Evolutionary conservation across 2,888 invertebrate genomes (phyloP), one percentile per base, ranked within the genome.

Genomic region (Amiota communis): DNA sequence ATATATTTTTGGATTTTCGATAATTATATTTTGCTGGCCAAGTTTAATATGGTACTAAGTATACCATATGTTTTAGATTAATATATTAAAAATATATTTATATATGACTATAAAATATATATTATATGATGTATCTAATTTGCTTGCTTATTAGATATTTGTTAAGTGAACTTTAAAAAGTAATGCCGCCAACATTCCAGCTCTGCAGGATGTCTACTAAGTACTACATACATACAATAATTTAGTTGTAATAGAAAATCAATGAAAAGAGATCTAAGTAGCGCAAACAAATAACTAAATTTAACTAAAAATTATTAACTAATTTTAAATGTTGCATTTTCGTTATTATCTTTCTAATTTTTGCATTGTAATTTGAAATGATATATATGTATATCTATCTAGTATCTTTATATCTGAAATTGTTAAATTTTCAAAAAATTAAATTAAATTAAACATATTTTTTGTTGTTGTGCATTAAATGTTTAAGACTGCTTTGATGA

Each of bases 401-500:
- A 23, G 23, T 23, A 23, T 23, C 23, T 23, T 23, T 23, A 23
- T 23, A 23, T 23, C 23, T 36, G 48, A 49, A 13, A 49, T 65
- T 47, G 15, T 65, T 63, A 36, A 36, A 9, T 23, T 23, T 23
- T 36, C 36, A 6, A 36, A 23, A 68, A 53, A 49, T n/a, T 59
- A 47, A 46, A 20, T 46, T 49, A 17, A 70, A 57, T 65, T 76
- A 53, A 74, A 72, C 73, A 72, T 73, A 71, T 71, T 69, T n/a
- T 77, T 47, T 72, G 72, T 71, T 71, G 64, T 71, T 71, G 36
- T 36, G 71, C 71, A 23, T 64, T 71, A 69, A 63, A 51, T 78
- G 59, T 75, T 36, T 68, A 74, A 74, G 71, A 76, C 73, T 78
- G 76, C 64, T 76, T 71, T 70, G 74, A 73, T 76, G 75, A 76